Evolutionary conservation across 2,888 invertebrate genomes (phyloP).

Genomic region (Hetaerina titia): DNA sequence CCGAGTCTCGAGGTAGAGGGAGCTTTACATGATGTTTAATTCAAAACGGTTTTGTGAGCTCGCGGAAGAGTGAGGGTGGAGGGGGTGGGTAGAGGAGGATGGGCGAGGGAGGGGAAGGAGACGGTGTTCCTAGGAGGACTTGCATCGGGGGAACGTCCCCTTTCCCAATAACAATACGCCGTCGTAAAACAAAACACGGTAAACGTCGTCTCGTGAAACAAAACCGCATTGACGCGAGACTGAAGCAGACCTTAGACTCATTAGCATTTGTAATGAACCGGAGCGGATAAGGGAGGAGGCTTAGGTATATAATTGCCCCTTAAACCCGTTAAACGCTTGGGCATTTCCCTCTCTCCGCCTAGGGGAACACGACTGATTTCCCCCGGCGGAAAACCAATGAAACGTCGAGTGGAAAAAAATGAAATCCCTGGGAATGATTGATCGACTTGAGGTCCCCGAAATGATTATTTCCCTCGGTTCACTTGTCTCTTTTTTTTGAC

Average conservation of each 20-base stretch:
- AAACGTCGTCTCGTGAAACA: background rate
- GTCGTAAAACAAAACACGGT: slow-evolving; percentile 15
- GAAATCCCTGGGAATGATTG: too few relatives aligned
- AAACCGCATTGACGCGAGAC: slow-evolving; percentile 14
- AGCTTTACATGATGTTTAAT: background rate
- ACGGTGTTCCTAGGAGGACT: background rate
- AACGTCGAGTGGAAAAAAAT: background rate
- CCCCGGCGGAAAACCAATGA: background rate
- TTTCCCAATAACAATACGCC: background rate
- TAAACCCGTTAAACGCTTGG: background rate
- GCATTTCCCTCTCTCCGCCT: background rate
- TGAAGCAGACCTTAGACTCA: background rate
- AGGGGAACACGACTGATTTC: background rate
- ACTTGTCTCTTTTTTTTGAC: too few relatives aligned
- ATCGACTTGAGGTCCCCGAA: too few relatives aligned
- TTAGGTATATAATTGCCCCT: background rate
- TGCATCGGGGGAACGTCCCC: background rate
- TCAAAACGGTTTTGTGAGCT: background rate
- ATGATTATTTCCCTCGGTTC: too few relatives aligned
- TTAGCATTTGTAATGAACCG: slow-evolving; percentile 3
- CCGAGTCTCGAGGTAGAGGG: background rate
- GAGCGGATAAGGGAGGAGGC: background rate
- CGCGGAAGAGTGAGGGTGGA: background rate
- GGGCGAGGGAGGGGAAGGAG: background rate
- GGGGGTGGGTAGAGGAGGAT: background rate